Evolutionary conservation across 2,888 invertebrate genomes (phyloP).

Genomic region (Argynnis bischoffii): DNA sequence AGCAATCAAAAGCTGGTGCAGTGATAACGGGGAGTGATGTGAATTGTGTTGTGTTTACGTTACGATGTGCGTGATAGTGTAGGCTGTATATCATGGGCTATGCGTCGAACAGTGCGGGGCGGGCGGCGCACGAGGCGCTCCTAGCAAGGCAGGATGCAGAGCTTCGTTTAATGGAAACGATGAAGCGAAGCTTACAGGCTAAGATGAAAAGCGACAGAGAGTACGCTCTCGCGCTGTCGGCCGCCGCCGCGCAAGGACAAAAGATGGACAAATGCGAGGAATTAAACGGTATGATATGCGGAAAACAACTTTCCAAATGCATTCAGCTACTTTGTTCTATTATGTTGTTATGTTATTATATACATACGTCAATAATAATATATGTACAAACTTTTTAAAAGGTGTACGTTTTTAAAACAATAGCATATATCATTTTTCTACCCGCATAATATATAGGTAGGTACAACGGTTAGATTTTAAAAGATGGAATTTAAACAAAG

Average conservation of each 20-base stretch:
- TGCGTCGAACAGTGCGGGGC: constrained; percentile 92
- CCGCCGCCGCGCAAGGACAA: constrained; percentile 91
- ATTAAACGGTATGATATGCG: constrained; percentile 78
- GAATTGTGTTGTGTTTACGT: constrained; percentile 75
- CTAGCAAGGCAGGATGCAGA: constrained; percentile 96
- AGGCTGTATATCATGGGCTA: constrained; percentile 87
- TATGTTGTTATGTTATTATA: not conserved
- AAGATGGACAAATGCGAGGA: constrained; percentile 91
- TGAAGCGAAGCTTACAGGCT: constrained; percentile 92
- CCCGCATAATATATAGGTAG: constrained; percentile 11
- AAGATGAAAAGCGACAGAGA: constrained; percentile 96
- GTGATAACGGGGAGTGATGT: constrained; percentile 73
- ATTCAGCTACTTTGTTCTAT: not conserved
- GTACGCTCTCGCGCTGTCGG: constrained; percentile 91
- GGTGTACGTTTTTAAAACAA: not conserved
- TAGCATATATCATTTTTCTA: not conserved
- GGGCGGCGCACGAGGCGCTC: constrained; percentile 95
- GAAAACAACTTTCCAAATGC: constrained; percentile 29
- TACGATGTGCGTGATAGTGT: constrained; percentile 67
- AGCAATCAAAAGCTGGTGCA: constrained; percentile 58
- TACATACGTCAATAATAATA: too few species aligned
- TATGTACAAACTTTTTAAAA: too few species aligned
- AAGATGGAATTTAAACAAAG: not conserved
- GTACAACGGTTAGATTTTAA: not conserved
- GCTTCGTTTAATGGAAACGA: constrained; percentile 94